Percentiles rank a stretch among this genome's conserved stretches.
Evolutionary conservation across 1,140 invertebrate genomes (phyloP).

Genomic region (Yoshiicerus persimilis): DNA sequence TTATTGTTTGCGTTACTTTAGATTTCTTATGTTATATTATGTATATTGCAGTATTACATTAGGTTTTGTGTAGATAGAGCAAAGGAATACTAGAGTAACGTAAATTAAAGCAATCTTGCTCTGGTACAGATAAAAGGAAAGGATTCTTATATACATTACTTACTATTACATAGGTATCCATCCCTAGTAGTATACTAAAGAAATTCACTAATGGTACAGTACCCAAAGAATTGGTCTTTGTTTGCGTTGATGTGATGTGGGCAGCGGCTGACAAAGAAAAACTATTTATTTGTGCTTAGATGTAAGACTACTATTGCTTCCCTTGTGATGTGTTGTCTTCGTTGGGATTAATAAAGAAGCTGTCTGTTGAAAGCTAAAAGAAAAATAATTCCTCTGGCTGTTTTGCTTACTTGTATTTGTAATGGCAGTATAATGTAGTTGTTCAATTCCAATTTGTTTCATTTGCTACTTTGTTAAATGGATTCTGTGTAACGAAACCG

Average conservation of each 20-base stretch:
- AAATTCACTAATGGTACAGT: neutral
- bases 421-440: slow-evolving; percentile 2
- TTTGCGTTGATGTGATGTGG: slow-evolving; percentile 1
- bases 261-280: slow-evolving; percentile 7
- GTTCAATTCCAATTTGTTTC: neutral
- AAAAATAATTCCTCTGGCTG: neutral
- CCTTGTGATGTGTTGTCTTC: neutral
- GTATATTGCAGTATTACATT: neutral
- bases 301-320: neutral
- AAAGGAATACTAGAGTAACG: neutral
- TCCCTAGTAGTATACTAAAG: neutral
- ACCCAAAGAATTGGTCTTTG: neutral
- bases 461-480: neutral
- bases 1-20: neutral
- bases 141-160: neutral
- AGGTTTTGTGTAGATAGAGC: neutral
- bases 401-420: neutral
- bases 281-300: neutral
- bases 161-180: neutral
- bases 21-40: neutral
- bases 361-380: neutral
- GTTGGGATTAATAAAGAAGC: neutral
- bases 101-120: neutral
- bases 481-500: neutral
- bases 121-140: neutral